Base-by-base conservation (phyloP, 1,140 invertebrate species). In the Drosophila ananassae region DNA sequence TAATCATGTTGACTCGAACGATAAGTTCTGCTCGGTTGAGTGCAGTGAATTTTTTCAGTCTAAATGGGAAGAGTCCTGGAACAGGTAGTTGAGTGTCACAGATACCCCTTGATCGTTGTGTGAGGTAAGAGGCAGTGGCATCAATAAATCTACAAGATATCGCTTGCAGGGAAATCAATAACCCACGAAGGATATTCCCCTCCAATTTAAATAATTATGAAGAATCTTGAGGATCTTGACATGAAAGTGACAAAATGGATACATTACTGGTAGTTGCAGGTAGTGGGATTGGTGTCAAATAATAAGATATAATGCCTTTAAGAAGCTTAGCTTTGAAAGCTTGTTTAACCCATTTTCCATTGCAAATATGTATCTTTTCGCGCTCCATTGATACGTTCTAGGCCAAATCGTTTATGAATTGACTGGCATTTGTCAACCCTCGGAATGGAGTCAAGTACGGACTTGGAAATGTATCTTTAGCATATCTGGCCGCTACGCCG, bases 221-320 rank as follows among this genome's bases (percentile, higher is more conserved):
- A 55, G 44, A 56, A 51, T 63, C 30, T n/a, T 37, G 37, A 47
- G 41, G n/a, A 72, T 60, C 39, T 30, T 60, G 82, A 87, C 82
- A 82, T 87, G 82, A 85, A 66, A 81, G 77, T 74, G 73, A 52
- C 55, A 87, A 78, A 81, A 71, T 87, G 85, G 61, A 85, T 87
- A 77, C 73, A 64, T 84, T 81, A 62, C 58, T 13, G 69, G 60
- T 24, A 37, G 25, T 8, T 52, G 12, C 5, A 2, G 4, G 57
- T 12, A n/a, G 25, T 58, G 22, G 24, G n/a, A 44, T 39, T 44
- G 5, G 10, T 34, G 2, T 9, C 0, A 12, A 37, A 8, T 37
- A 37, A 10, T 12, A 37, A 28, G 25, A 1, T 28, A 6, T 28
- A 28, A 28, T 32, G 0, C 32, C 32, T 32, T 32, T 10, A 32